Conservation (phyloP, 2,888 invertebrate genomes). For the Amblyjoppa proteus region DNA sequence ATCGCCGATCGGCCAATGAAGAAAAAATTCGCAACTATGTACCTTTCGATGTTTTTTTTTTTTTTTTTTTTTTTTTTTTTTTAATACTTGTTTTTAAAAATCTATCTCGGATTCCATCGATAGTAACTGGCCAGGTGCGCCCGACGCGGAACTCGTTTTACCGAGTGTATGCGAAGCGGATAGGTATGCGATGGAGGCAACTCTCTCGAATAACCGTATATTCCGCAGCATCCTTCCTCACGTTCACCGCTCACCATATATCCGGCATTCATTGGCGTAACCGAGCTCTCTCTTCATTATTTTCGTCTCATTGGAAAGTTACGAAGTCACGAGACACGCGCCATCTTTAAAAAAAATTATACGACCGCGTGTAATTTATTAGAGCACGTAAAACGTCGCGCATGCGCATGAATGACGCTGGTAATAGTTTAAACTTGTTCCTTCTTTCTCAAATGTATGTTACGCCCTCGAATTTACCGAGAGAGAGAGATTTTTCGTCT, state of each 20-base stretch:
- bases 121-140: background rate
- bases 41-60: background rate
- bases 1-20: background rate
- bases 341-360: background rate
- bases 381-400: too few species aligned
- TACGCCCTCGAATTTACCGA: background rate
- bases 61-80: background rate
- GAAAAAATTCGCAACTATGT: background rate
- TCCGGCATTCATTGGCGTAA: conserved; percentile 39
- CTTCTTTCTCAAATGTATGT: background rate
- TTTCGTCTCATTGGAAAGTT: background rate
- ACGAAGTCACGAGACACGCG: too few species aligned
- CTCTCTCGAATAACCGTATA: conserved; percentile 43
- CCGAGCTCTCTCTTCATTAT: background rate
- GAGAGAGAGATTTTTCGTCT: background rate
- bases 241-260: background rate
- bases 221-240: conserved; percentile 22
- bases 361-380: too few species aligned
- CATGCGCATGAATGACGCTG: too few species aligned
- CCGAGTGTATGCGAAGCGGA: conserved; percentile 1
- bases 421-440: background rate
- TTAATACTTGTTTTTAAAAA: background rate
- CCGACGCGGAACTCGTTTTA: conserved; percentile 16
- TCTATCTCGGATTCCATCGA: background rate
- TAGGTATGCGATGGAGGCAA: conserved; percentile 22